Conservation (phyloP, 1,140 invertebrate species). For the Drosophila fuyamai region DNA sequence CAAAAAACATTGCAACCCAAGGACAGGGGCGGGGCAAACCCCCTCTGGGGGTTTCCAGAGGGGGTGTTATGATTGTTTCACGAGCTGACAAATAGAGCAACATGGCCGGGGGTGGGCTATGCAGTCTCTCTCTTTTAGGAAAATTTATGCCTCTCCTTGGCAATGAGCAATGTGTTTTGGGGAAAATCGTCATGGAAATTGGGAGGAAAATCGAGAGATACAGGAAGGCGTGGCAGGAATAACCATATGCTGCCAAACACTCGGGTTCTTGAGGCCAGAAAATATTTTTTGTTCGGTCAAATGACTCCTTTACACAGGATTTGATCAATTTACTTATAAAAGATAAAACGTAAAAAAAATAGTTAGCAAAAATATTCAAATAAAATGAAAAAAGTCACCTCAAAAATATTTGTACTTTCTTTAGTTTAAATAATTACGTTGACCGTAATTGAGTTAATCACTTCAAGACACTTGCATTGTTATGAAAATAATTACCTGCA, state of each 20-base stretch:
- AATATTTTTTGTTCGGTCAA: conserved; percentile 19
- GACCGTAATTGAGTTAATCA: too few relatives aligned
- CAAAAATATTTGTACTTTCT: too few relatives aligned
- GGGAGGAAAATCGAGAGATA: conserved; percentile 1
- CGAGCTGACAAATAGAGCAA: conserved; percentile 75
- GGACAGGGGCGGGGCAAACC: conserved; percentile 17
- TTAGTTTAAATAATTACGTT: too few relatives aligned
- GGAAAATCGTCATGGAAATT: conserved; percentile 14
- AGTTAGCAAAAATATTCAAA: too few relatives aligned
- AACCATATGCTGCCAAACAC: conserved; percentile 29
- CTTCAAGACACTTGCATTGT: too few relatives aligned
- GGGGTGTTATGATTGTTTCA: conserved; percentile 79
- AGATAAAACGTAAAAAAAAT: too few relatives aligned
- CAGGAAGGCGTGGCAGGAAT: conserved; percentile 18
- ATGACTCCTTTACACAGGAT: too few relatives aligned
- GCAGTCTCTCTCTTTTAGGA: background rate
- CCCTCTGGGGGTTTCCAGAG: conserved; percentile 6
- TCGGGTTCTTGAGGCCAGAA: conserved; percentile 1
- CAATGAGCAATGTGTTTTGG: conserved; percentile 20
- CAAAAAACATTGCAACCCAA: conserved; percentile 22
- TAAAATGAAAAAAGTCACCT: too few relatives aligned
- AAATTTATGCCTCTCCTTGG: conserved; percentile 26
- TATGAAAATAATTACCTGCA: too few relatives aligned
- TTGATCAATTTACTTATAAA: too few relatives aligned
- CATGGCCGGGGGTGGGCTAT: background rate